Evolutionary conservation across 2,113 vertebrate species (phyloP).

Genomic region (Trichechus manatus): DNA sequence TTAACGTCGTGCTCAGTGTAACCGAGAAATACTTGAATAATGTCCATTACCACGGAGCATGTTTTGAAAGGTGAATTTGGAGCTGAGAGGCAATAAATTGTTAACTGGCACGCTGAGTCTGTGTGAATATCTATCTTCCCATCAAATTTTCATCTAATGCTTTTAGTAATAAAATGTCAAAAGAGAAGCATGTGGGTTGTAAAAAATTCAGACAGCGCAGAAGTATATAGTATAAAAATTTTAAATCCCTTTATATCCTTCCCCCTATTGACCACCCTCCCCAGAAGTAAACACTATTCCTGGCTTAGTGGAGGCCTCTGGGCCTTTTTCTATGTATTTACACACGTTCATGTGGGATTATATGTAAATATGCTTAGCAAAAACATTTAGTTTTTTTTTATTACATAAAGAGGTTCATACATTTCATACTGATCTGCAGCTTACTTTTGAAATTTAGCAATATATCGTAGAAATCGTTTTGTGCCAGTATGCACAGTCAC

Average conservation of each 20-base stretch:
- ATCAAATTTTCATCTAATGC: neutral
- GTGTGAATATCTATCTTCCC: neutral
- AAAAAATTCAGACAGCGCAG: constrained; percentile 28
- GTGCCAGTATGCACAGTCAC: neutral
- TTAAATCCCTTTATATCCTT: neutral
- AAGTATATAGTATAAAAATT: neutral
- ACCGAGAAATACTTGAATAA: neutral
- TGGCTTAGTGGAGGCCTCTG: neutral
- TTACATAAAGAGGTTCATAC: neutral
- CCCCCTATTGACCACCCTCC: neutral
- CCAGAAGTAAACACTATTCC: neutral
- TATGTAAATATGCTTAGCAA: constrained; percentile 21
- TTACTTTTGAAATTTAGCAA: neutral
- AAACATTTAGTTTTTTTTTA: neutral
- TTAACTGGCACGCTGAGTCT: neutral
- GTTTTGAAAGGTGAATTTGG: neutral
- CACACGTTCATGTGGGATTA: neutral
- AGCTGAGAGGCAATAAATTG: neutral
- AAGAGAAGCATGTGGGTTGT: constrained; percentile 9
- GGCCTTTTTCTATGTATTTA: neutral
- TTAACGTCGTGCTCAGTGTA: neutral
- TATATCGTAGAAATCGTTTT: neutral
- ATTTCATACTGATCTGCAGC: neutral
- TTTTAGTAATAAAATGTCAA: constrained; percentile 58
- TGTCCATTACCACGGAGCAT: neutral